Evolutionary conservation across 2,888 invertebrate species (phyloP).

Genomic region (Patella pellucida): DNA sequence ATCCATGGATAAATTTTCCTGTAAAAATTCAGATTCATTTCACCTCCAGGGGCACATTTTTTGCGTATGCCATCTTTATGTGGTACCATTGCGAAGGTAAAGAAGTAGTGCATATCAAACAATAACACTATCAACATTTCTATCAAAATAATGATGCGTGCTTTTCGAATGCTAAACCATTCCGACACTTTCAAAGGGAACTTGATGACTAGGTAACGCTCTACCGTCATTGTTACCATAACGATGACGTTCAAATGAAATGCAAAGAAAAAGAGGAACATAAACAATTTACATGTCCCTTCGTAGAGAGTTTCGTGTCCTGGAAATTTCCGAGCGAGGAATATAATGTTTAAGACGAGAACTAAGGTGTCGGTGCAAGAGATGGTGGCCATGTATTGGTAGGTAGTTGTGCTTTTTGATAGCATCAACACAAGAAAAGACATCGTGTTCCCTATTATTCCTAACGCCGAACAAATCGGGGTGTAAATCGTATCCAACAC

Average conservation of each 20-base stretch:
- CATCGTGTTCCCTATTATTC: constrained; percentile 28
- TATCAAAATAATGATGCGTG: constrained; percentile 16
- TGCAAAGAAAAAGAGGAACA: constrained; percentile 28
- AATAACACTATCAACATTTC: constrained; percentile 16
- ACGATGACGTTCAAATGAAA: constrained; percentile 29
- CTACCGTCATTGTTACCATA: constrained; percentile 30
- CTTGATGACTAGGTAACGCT: constrained; percentile 31
- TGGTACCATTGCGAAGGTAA: constrained; percentile 22
- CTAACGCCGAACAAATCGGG: constrained; percentile 21
- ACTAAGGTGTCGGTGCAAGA: constrained; percentile 28
- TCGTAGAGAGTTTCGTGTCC: constrained; percentile 26
- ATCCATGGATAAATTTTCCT: constrained; percentile 30
- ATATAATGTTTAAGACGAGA: constrained; percentile 29
- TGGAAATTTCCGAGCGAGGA: constrained; percentile 28
- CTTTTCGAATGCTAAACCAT: constrained; percentile 17
- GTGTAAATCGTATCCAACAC: constrained; percentile 15
- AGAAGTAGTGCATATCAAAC: constrained; percentile 25
- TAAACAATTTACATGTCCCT: constrained; percentile 27
- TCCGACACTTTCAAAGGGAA: constrained; percentile 24
- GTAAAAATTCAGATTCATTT: constrained; percentile 6
- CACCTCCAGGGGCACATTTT: constrained; percentile 12
- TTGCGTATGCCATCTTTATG: constrained; percentile 6
- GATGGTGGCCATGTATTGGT: constrained; percentile 30
- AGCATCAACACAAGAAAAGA: constrained; percentile 25
- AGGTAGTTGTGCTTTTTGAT: constrained; percentile 22